These are phyloP conservation scores for Anolis apletophallus DNA, from an alignment of 2,797 vertebrate species.

Conservation along the genomic window DNA sequence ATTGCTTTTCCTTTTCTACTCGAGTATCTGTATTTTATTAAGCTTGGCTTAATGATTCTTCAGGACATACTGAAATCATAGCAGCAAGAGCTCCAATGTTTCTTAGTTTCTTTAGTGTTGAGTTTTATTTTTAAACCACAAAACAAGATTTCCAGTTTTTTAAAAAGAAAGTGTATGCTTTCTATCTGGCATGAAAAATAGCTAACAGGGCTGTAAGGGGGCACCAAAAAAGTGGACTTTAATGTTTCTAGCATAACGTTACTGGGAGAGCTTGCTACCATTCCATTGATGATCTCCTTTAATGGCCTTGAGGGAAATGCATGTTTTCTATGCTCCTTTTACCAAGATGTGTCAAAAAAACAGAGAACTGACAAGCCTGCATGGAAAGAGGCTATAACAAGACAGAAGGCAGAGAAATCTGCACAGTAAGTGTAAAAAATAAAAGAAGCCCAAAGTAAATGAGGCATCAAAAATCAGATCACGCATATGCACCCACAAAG, in stretches of 20 bases:
- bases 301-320: constrained; percentile 34
- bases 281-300: constrained; percentile 33
- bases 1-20: background rate
- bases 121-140: constrained; percentile 1
- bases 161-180: background rate
- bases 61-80: background rate
- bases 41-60: constrained; percentile 2
- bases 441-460: constrained; percentile 48
- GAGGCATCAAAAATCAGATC: constrained; percentile 56
- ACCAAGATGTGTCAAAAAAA: constrained; percentile 44
- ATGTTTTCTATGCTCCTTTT: constrained; percentile 46
- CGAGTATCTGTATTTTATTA: background rate
- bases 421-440: constrained; percentile 36
- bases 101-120: background rate
- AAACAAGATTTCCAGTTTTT: constrained; percentile 25
- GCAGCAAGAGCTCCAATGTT: background rate
- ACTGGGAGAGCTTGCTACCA: constrained; percentile 32
- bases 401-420: constrained; percentile 54
- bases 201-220: background rate
- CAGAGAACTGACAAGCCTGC: constrained; percentile 36
- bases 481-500: constrained; percentile 52
- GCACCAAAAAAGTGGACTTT: constrained; percentile 3
- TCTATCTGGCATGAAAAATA: background rate
- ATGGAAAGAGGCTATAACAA: constrained; percentile 56
- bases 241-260: constrained; percentile 37